Conservation (phyloP, 2,113 vertebrate genomes). For the Leucoraja erinaceus region DNA sequence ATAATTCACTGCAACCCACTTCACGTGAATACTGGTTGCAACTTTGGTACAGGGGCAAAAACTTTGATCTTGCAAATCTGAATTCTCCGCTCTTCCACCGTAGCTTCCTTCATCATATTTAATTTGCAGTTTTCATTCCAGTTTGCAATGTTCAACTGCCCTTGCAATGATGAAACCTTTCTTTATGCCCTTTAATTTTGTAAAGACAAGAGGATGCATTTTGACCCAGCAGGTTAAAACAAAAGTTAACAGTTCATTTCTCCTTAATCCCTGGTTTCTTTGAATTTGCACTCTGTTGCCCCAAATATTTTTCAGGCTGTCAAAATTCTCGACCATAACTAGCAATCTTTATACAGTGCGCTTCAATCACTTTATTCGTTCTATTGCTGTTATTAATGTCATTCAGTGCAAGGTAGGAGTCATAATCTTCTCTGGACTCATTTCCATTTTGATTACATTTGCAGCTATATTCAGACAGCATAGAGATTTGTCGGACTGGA, state of each 20-base stretch:
- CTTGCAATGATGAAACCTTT: background rate
- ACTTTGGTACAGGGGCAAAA: no score
- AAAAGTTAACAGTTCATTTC: conserved; percentile 12
- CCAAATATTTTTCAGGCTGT: conserved; percentile 7
- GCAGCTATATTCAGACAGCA: conserved; percentile 28
- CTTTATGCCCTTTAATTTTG: background rate
- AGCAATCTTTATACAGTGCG: conserved; percentile 31
- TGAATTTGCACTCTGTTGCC: background rate
- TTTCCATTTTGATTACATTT: conserved; percentile 39
- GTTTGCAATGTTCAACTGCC: background rate
- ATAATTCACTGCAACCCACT: no score
- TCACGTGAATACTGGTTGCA: no score
- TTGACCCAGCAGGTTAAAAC: background rate
- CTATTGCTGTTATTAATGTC: conserved; percentile 36
- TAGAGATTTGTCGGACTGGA: conserved; percentile 25
- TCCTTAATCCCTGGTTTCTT: background rate
- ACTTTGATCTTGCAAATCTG: background rate
- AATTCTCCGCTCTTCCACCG: no score
- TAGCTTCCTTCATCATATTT: background rate
- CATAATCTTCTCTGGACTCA: conserved; percentile 35
- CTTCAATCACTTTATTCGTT: conserved; percentile 35
- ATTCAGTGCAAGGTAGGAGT: conserved; percentile 33
- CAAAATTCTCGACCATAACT: conserved; percentile 10
- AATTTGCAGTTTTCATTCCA: conserved; percentile 4
- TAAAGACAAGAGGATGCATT: background rate